These are phyloP conservation scores for Todiramphus chloris DNA, from an alignment of 2,113 vertebrate species.

Conservation along the genomic window DNA sequence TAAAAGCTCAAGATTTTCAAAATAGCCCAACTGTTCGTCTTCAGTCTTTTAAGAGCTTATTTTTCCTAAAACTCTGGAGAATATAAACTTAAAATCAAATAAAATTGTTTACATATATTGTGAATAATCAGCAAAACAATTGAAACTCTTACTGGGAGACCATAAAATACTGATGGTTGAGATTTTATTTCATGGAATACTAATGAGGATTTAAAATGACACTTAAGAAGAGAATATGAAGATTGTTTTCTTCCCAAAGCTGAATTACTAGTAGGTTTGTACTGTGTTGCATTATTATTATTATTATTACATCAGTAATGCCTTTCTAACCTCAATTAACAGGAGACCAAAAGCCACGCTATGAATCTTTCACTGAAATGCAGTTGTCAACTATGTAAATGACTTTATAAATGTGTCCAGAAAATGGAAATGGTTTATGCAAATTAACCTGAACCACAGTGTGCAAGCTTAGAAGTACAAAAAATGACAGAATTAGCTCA, in stretches of 20 bases:
- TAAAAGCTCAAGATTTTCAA: neutral
- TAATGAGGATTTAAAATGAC: neutral
- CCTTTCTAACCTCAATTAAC: constrained; percentile 57
- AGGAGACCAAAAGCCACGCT: neutral
- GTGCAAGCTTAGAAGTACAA: neutral
- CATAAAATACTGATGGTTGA: neutral
- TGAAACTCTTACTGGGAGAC: neutral
- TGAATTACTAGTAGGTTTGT: constrained; percentile 16
- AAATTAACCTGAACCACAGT: constrained; percentile 7
- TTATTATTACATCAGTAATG: constrained; percentile 14
- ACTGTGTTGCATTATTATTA: neutral
- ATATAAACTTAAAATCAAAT: neutral
- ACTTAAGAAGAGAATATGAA: neutral
- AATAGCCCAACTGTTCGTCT: neutral
- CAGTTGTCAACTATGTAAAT: constrained; percentile 29
- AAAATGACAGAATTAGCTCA: neutral
- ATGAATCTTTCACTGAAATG: constrained; percentile 21
- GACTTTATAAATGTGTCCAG: neutral
- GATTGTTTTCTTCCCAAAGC: neutral
- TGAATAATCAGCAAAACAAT: neutral
- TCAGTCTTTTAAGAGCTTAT: neutral
- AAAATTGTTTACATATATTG: neutral
- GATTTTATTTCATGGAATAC: neutral
- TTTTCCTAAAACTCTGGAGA: neutral
- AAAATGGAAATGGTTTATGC: constrained; percentile 33